These are phyloP conservation scores for Papilio gigon DNA, from an alignment of 2,888 invertebrate species.

Conservation along the genomic window DNA sequence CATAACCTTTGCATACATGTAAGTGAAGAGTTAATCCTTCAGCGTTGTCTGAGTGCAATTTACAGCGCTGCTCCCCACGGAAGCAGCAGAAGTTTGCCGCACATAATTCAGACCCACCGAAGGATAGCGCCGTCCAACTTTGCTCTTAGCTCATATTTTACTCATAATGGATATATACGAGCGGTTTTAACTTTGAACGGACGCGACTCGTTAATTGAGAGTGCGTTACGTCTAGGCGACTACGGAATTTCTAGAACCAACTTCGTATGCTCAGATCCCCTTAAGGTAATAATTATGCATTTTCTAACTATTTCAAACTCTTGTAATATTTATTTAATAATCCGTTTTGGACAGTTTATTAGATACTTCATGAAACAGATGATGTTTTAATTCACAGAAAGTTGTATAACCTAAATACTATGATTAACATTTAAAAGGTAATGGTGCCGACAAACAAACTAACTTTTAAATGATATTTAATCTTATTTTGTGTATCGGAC, in stretches of 20 bases:
- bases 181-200: conserved; percentile 69
- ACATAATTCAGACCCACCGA: conserved; percentile 79
- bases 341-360: too few relatives aligned
- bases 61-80: conserved; percentile 48
- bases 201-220: conserved; percentile 72
- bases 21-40: conserved; percentile 23
- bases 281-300: too few relatives aligned
- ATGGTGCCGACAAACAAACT: neutral
- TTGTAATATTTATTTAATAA: too few relatives aligned
- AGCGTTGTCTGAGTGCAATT: conserved; percentile 35
- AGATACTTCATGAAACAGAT: too few relatives aligned
- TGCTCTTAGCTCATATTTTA: conserved; percentile 80
- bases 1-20: neutral
- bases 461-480: neutral
- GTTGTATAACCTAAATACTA: neutral
- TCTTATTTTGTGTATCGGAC: too few relatives aligned
- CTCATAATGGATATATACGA: conserved; percentile 78
- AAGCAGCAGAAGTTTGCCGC: conserved; percentile 72
- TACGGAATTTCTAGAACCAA: conserved; percentile 34
- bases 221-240: conserved; percentile 67
- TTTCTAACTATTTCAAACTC: too few relatives aligned
- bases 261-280: conserved; percentile 31
- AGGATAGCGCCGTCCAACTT: conserved; percentile 80
- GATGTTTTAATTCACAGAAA: too few relatives aligned
- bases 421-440: neutral